A percentile compares a stretch with the other conserved stretches of the same genome.
Conservation (phyloP, 2,113 vertebrate species). For the Rhipidura dahli region DNA sequence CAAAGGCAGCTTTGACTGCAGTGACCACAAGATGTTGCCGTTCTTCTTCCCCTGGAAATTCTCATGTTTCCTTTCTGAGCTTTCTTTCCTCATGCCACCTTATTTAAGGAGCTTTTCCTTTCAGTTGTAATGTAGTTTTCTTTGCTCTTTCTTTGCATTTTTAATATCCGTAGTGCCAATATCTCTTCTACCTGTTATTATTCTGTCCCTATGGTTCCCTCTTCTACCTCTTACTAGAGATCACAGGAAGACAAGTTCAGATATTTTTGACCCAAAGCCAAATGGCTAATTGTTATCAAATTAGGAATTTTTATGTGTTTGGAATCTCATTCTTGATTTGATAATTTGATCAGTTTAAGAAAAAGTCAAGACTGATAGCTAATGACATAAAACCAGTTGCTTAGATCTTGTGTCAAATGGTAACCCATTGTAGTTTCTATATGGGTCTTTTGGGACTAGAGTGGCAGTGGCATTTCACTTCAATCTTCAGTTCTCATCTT, state of each 20-base stretch:
- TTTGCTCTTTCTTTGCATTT: background rate
- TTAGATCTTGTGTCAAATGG: background rate
- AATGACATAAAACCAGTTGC: background rate
- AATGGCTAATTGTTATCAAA: background rate
- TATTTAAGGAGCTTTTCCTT: background rate
- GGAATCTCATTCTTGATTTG: background rate
- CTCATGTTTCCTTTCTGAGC: background rate
- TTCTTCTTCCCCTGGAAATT: background rate
- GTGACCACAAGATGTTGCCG: background rate
- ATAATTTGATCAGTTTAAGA: background rate
- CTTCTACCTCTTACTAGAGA: background rate
- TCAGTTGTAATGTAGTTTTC: background rate
- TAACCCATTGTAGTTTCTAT: background rate
- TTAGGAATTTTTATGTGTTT: background rate
- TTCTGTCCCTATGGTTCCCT: background rate
- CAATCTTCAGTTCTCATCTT: background rate
- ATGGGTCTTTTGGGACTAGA: background rate
- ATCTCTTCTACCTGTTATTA: background rate
- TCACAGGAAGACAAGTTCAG: background rate
- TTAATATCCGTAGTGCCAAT: background rate
- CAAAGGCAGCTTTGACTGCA: background rate
- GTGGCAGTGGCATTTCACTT: background rate
- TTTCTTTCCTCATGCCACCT: background rate
- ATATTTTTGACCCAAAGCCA: background rate
- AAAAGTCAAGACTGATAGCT: background rate